These are phyloP conservation scores for Ovis aries DNA, from an alignment of 2,113 vertebrate species.

Conservation along the genomic window DNA sequence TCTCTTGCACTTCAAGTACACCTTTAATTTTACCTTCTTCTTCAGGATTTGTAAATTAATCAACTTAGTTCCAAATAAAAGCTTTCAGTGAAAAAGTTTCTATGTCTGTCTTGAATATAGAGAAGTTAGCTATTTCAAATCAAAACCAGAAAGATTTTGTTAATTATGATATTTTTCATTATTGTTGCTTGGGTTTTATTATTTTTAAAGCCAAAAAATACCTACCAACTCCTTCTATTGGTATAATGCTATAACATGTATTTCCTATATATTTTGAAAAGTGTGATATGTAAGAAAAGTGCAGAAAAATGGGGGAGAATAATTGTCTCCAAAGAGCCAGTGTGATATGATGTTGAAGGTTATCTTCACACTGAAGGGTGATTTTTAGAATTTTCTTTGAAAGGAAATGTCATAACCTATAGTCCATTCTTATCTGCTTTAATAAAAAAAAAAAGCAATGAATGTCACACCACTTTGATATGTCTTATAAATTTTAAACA, in stretches of 20 bases:
- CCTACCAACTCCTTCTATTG: neutral
- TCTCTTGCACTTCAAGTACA: neutral
- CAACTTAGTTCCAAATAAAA: neutral
- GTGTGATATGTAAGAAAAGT: conserved; percentile 28
- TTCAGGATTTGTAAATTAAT: neutral
- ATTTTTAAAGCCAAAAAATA: neutral
- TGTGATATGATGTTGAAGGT: conserved; percentile 73
- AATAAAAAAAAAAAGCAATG: conserved; percentile 77
- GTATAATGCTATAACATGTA: neutral
- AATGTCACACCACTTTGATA: conserved; percentile 72
- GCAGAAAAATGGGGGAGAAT: neutral
- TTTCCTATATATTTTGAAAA: conserved; percentile 8
- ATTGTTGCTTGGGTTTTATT: neutral
- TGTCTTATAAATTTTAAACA: conserved; percentile 68
- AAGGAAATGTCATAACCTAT: conserved; percentile 79
- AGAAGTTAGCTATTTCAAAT: neutral
- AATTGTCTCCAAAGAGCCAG: conserved; percentile 36
- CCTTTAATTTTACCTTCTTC: neutral
- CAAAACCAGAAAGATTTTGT: neutral
- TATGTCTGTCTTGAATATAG: neutral
- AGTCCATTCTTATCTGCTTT: conserved; percentile 78
- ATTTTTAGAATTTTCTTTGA: conserved; percentile 78
- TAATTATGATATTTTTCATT: neutral
- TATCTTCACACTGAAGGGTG: conserved; percentile 75
- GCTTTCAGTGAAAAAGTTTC: neutral